Base-by-base conservation (phyloP, 1,140 invertebrate species). In the Brachionus rubens region DNA sequence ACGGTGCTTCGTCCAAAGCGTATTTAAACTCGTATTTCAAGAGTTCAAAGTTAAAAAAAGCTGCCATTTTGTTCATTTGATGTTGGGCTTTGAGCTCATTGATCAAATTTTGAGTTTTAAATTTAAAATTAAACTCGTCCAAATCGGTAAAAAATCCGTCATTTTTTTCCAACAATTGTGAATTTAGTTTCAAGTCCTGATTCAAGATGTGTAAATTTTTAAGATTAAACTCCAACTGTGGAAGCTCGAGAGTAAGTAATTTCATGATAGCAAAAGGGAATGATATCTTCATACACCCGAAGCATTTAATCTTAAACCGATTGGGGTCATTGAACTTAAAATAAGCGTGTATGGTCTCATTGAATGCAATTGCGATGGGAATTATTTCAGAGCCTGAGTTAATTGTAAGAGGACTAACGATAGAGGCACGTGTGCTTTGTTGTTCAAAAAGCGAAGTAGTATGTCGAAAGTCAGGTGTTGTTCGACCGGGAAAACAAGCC, bases 311-410 rank as follows among this genome's bases (percentile, higher is more conserved):
- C 24, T 72, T 72, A 3, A 50, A 72, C 26, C n/a, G 30, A 1
- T 26, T 6, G 3, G 68, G 3, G 9, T 72, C 68, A 9, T 33
- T 46, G 6, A 72, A 50, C 30, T 54, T 72, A 33, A 72, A 72
- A 41, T 72, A 72, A n/a, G 68, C 68, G 21, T 72, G 68, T n/a
- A 72, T 54, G 30, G 68, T 72, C 9, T 72, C 68, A 24, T 36
- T 72, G 46, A 72, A 72, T 19, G 43, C 46, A 26, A 72, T 36
- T 33, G 68, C 68, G 14, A 72, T 72, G n/a, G 68, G 68, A 3
- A 54, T 48, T 5, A 72, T 72, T 12, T 72, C 68, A 14, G 1
- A 0, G n/a, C 46, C 50, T 19, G 68, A 2, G 36, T 50, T 70
- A 1, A 72, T 24, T 7, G 68, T 72, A 21, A 72, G 14, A 5